Conservation (phyloP, 1,140 invertebrate genomes). For the Polypedilum pembai region DNA sequence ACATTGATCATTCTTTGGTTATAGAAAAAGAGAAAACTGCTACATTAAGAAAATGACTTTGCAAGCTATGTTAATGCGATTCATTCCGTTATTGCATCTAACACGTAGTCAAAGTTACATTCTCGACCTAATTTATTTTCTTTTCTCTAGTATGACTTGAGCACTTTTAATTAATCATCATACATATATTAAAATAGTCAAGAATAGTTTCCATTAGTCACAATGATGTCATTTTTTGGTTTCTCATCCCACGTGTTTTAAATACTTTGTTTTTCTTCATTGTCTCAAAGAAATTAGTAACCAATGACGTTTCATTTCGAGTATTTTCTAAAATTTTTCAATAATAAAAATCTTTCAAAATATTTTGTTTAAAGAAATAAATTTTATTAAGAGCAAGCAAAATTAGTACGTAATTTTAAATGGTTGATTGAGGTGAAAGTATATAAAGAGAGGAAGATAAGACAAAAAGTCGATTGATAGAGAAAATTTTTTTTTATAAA, state of each 20-base stretch:
- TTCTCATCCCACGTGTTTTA: neutral
- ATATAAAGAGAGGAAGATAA: no score
- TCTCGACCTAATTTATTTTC: neutral
- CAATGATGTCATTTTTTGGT: neutral
- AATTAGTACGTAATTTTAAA: no score
- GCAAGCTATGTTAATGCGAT: neutral
- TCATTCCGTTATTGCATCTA: neutral
- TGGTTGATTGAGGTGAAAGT: no score
- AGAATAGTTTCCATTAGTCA: neutral
- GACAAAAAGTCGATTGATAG: neutral
- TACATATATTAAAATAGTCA: neutral
- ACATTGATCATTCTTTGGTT: neutral
- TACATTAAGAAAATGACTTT: neutral
- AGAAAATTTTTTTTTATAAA: neutral
- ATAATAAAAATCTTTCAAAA: no score
- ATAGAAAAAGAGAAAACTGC: neutral
- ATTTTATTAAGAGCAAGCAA: no score
- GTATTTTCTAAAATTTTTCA: no score
- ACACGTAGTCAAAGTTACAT: slow-evolving; percentile 5
- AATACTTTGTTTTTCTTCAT: neutral
- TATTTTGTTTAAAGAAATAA: no score
- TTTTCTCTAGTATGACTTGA: neutral
- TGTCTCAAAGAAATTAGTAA: neutral
- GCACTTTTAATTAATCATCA: neutral
- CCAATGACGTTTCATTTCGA: no score